Evolutionary conservation across 2,888 invertebrate species (phyloP), one percentile per base, ranked within the genome.

Genomic region (Dermolepida albohirtum): DNA sequence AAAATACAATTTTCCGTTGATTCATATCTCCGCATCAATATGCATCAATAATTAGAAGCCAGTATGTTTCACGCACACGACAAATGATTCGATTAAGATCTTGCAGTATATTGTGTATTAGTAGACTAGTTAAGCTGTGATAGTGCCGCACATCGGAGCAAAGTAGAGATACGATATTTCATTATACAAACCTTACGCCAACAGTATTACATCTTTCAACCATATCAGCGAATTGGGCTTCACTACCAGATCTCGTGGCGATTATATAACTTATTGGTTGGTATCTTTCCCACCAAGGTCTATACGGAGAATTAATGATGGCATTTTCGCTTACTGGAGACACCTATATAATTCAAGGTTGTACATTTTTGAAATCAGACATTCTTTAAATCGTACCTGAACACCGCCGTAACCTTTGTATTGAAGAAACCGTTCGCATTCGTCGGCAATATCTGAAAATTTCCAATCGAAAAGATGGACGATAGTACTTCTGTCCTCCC

Each of bases 201-300:
- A 85, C 94, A 17, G 85, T 84, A 80, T 95, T 95, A 80, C 96
- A 96, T 57, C 93, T 85, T 17, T 85, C 83, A 0, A 92, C 89
- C 96, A 96, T 96, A 70, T 88, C 84, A 6, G 84, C 80, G 76
- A 96, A 92, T 71, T 92, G 89, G 8, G 82, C 77, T 75, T 92
- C 91, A 71, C 87, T 89, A 40, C 96, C 96, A 34, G 93, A 94
- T 64, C 96, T 87, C 0, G 94, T 93, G 1, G 79, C 78, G 50
- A 95, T 83, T 14, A 86, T 84, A 83, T 95, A 96, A 22, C 94
- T 94, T 43, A 94, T 89, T 0, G 94, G 93, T 80, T 95, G 94
- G 81, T 95, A 95, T 11, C 95, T 85, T 79, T 96, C 95, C 89
- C 90, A 96, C 96, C 96, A 96, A 0, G 95, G 93, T 0, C 92